Percentiles rank a stretch among this genome's conserved stretches.
phyloP scores from a whole-genome alignment of 1,140 invertebrate species.

The Helicoverpa armigera region DNA sequence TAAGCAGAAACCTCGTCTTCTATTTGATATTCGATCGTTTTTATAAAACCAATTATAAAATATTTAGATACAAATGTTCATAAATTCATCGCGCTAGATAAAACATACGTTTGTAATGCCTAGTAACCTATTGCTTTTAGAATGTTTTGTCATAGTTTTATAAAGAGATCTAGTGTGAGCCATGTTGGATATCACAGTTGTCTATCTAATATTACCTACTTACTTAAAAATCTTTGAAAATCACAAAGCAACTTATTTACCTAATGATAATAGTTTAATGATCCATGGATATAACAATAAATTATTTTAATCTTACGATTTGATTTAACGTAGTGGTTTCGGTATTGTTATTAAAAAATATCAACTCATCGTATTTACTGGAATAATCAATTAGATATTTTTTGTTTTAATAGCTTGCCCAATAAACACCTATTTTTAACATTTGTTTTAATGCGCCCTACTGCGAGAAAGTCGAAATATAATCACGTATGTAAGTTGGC shows the following conservation, averaged over 20 bases:
- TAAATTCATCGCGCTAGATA: constrained; percentile 37
- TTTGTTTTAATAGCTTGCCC: constrained; percentile 33
- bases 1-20: constrained; percentile 36
- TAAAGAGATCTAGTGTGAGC: constrained; percentile 13
- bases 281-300: neutral
- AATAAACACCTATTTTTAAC: constrained; percentile 38
- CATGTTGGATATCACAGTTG: neutral
- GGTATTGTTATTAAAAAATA: constrained; percentile 17
- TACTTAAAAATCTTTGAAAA: constrained; percentile 18
- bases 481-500: too few relatives aligned
- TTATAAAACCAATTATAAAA: constrained; percentile 37
- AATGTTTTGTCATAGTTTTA: constrained; percentile 39
- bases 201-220: neutral
- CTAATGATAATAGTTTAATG: neutral
- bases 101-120: constrained; percentile 19
- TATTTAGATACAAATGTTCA: constrained; percentile 34
- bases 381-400: constrained; percentile 8
- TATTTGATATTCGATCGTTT: constrained; percentile 44
- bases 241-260: neutral
- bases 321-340: neutral
- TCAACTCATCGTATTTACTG: neutral
- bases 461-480: too few relatives aligned
- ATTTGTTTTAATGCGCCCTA: neutral
- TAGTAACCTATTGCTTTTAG: constrained; percentile 42
- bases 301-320: constrained; percentile 1